phyloP scores from a whole-genome alignment of 1,140 invertebrate genomes.

The Drosophila watanabei region DNA sequence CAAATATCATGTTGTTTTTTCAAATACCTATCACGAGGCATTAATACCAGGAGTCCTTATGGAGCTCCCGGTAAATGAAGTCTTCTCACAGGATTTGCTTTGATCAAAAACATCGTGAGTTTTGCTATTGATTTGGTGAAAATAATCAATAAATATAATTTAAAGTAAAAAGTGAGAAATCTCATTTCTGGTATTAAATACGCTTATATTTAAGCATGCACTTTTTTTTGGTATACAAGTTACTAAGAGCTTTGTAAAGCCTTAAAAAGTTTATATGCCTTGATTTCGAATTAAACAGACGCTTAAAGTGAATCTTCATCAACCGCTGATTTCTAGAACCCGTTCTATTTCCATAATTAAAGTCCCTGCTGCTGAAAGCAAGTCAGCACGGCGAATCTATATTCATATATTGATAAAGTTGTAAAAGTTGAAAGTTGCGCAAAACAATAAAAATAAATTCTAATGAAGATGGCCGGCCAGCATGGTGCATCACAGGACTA shows the following conservation, averaged over 20 bases:
- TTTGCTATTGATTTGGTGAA: neutral
- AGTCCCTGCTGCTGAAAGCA: conserved; percentile 46
- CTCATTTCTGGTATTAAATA: neutral
- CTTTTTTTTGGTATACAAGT: too few species aligned
- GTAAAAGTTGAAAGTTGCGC: conserved; percentile 82
- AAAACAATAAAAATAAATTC: conserved; percentile 84
- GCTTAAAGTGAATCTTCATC: conserved; percentile 5
- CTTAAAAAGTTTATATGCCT: conserved; percentile 3
- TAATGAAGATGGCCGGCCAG: conserved; percentile 79
- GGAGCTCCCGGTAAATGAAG: neutral
- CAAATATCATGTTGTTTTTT: too few species aligned
- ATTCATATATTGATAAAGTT: conserved; percentile 84
- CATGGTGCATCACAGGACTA: conserved; percentile 60
- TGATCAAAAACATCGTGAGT: neutral
- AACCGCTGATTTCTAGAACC: conserved; percentile 22
- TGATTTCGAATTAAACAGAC: conserved; percentile 2
- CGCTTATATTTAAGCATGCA: neutral
- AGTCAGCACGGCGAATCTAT: conserved; percentile 59
- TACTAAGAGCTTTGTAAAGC: neutral
- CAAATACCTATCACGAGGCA: too few species aligned
- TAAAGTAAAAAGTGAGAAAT: neutral
- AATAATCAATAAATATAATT: neutral
- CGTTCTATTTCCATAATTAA: conserved; percentile 70
- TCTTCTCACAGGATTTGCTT: neutral
- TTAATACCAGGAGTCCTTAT: too few species aligned